Evolutionary conservation across 2,113 vertebrate genomes (phyloP).

Genomic region (Dicentrarchus labrax): DNA sequence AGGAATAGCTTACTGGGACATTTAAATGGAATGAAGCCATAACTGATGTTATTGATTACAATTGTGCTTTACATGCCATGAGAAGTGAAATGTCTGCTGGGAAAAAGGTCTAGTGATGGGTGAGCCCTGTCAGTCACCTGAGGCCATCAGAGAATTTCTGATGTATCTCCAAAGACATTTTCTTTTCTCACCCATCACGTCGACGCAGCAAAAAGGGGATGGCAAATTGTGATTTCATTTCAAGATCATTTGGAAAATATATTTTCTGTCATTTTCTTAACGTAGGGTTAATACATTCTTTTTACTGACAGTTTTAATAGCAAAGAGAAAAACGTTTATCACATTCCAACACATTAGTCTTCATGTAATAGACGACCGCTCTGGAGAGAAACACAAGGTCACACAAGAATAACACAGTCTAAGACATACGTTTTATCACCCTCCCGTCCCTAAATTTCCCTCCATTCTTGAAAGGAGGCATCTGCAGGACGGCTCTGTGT

Average conservation of each 20-base stretch:
- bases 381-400: conserved; percentile 42
- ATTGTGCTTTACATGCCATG: background rate
- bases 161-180: background rate
- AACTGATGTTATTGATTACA: background rate
- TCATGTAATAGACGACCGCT: background rate
- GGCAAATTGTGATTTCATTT: background rate
- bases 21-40: background rate
- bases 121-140: too few relatives aligned
- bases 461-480: conserved; percentile 4
- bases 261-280: background rate
- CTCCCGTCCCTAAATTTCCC: background rate
- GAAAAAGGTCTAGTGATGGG: background rate
- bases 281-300: background rate
- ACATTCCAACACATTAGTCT: background rate
- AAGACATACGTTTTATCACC: background rate
- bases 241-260: background rate
- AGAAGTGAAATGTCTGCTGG: background rate
- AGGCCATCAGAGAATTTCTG: too few relatives aligned
- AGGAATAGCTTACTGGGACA: background rate
- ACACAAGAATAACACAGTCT: conserved; percentile 28
- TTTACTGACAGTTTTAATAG: background rate
- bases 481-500: conserved; percentile 2
- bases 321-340: background rate
- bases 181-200: background rate
- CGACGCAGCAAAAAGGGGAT: too few relatives aligned